Conservation (phyloP, 2,888 invertebrate genomes). For the Ptilodon capucinus region DNA sequence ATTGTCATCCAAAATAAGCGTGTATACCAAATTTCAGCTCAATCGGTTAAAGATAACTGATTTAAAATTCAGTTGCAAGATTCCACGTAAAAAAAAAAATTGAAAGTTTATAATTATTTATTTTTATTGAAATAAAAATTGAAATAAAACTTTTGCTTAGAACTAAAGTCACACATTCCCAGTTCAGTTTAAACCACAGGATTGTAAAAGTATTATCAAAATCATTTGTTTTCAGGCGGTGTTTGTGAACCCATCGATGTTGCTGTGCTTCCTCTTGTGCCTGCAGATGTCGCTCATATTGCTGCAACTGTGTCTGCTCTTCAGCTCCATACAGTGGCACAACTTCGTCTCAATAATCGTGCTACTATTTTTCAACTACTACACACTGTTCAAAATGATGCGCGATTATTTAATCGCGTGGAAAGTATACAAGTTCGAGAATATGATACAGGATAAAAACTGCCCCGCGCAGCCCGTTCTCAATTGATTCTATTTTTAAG, state of each 20-base stretch:
- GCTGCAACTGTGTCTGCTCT: constrained; percentile 89
- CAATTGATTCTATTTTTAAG: constrained; percentile 28
- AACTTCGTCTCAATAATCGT: constrained; percentile 93
- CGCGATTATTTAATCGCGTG: constrained; percentile 93
- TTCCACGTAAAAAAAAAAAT: too few species aligned
- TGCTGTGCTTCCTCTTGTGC: constrained; percentile 88
- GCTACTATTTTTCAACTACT: constrained; percentile 94
- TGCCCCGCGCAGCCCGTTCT: constrained; percentile 22
- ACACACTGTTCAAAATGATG: constrained; percentile 93
- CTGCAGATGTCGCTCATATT: constrained; percentile 87
- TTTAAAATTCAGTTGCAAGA: too few species aligned
- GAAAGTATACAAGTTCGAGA: constrained; percentile 90
- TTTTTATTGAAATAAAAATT: too few species aligned
- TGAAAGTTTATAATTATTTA: too few species aligned
- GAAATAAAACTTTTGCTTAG: too few species aligned
- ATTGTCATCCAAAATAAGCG: too few species aligned
- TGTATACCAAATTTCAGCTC: too few species aligned
- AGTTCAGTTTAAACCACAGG: too few species aligned
- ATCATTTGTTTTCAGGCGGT: too few species aligned
- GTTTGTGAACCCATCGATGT: constrained; percentile 92
- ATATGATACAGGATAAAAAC: constrained; percentile 85
- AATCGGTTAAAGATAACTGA: too few species aligned
- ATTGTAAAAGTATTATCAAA: too few species aligned
- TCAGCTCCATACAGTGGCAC: constrained; percentile 94
- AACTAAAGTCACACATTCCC: too few species aligned